A percentile compares a stretch with the other conserved stretches of the same genome.
Conservation (phyloP, 53 echinoderm and acorn worm genomes). For the Luidia sarsii region DNA sequence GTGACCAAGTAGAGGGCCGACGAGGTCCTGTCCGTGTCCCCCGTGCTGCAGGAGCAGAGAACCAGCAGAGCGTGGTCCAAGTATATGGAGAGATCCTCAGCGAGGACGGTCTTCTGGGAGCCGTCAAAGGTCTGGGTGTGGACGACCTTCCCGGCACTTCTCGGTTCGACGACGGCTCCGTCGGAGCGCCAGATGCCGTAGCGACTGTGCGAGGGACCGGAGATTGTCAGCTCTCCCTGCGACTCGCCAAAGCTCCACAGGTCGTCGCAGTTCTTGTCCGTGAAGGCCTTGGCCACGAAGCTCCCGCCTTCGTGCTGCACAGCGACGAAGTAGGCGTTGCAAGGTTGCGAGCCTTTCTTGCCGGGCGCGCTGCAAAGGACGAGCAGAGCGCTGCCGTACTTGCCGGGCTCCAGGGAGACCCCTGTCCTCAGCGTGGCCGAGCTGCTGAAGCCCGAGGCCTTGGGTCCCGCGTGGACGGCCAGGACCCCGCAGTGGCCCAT, state of each 20-base stretch:
- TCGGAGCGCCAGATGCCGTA: slow-evolving; percentile 63
- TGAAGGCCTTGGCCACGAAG: background rate
- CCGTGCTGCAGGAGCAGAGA: slow-evolving; percentile 75
- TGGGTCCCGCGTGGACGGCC: slow-evolving; percentile 54
- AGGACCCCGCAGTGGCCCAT: slow-evolving; percentile 70
- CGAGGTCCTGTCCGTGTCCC: slow-evolving; percentile 62
- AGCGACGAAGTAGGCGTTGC: slow-evolving; percentile 53
- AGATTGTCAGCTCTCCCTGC: slow-evolving; percentile 30
- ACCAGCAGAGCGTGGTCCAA: slow-evolving; percentile 60
- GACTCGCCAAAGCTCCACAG: slow-evolving; percentile 53
- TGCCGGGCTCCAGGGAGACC: slow-evolving; percentile 7
- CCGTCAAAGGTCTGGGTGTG: slow-evolving; percentile 76
- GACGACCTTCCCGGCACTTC: slow-evolving; percentile 51
- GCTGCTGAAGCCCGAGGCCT: background rate
- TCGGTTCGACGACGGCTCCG: background rate
- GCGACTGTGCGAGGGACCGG: slow-evolving; percentile 68
- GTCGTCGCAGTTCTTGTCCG: slow-evolving; percentile 28
- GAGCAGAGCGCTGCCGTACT: slow-evolving; percentile 43
- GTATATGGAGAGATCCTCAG: slow-evolving; percentile 26
- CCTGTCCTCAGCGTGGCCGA: slow-evolving; percentile 15
- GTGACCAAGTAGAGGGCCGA: slow-evolving; percentile 80
- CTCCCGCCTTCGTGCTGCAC: background rate
- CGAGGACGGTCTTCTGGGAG: slow-evolving; percentile 52
- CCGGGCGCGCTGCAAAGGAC: slow-evolving; percentile 74
- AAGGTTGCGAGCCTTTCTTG: slow-evolving; percentile 38